These are phyloP conservation scores for Tenodera sinensis DNA, from an alignment of 2,888 invertebrate genomes.

Conservation along the genomic window DNA sequence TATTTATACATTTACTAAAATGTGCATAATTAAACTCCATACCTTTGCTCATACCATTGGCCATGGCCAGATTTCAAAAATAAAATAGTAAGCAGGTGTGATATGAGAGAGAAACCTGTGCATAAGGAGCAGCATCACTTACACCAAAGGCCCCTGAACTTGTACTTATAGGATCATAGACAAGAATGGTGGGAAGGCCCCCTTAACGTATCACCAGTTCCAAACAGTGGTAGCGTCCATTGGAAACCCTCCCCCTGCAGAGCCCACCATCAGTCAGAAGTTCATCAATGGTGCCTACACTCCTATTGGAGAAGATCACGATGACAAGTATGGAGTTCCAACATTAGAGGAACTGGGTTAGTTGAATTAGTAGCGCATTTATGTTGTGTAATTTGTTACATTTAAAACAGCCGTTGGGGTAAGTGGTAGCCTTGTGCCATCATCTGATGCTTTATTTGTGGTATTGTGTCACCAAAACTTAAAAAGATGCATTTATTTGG, in stretches of 20 bases:
- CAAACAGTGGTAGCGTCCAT: conserved; percentile 73
- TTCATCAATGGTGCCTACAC: conserved; percentile 61
- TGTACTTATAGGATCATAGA: conserved; percentile 67
- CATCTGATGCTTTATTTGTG: too few relatives aligned
- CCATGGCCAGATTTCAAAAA: too few relatives aligned
- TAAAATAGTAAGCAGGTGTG: too few relatives aligned
- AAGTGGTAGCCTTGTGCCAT: too few relatives aligned
- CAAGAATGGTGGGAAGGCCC: conserved; percentile 74
- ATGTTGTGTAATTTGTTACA: too few relatives aligned
- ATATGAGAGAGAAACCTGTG: too few relatives aligned
- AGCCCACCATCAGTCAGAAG: conserved; percentile 52
- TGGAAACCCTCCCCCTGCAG: conserved; percentile 68
- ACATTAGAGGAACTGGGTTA: conserved; percentile 78
- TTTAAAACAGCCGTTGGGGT: too few relatives aligned
- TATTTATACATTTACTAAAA: too few relatives aligned
- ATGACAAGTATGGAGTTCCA: conserved; percentile 79
- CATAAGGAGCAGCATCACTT: too few relatives aligned
- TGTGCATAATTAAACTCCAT: too few relatives aligned
- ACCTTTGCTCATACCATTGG: not conserved
- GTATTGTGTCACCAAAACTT: too few relatives aligned
- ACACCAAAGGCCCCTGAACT: not conserved
- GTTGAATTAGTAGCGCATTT: conserved; percentile 23
- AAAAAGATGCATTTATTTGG: too few relatives aligned
- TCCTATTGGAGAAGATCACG: conserved; percentile 70
- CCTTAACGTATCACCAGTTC: conserved; percentile 83